Conservation (phyloP, 2,113 vertebrate species). For the Nothobranchius furzeri region DNA sequence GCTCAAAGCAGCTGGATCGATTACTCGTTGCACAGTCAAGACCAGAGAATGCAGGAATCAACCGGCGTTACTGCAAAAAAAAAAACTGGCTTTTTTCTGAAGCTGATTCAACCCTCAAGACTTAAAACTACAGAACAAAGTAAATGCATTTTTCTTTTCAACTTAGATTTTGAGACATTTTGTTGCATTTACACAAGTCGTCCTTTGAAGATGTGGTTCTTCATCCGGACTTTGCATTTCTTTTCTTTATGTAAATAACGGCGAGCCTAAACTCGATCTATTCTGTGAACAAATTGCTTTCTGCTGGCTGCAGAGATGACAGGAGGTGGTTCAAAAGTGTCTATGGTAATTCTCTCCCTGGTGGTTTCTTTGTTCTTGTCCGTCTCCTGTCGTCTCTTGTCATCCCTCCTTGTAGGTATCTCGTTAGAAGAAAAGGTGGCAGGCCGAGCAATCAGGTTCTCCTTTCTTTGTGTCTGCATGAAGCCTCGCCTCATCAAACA, state of each 20-base stretch:
- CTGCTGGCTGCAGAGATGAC: slow-evolving; percentile 18
- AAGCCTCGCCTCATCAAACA: slow-evolving; percentile 63
- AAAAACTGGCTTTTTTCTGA: neutral
- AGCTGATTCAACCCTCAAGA: no score
- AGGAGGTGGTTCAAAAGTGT: slow-evolving; percentile 8
- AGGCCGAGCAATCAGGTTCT: slow-evolving; percentile 50
- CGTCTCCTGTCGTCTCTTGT: slow-evolving; percentile 41
- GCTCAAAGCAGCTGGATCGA: slow-evolving; percentile 6
- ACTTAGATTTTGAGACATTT: neutral
- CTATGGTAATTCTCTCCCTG: slow-evolving; percentile 42
- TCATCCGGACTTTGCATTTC: neutral
- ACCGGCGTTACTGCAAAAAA: neutral
- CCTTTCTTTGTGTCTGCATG: slow-evolving; percentile 48
- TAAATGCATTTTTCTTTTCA: neutral
- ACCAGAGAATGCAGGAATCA: neutral
- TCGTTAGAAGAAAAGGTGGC: slow-evolving; percentile 60
- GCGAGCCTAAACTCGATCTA: slow-evolving; percentile 14
- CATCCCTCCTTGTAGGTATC: slow-evolving; percentile 52
- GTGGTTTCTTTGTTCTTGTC: slow-evolving; percentile 45
- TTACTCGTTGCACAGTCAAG: slow-evolving; percentile 4
- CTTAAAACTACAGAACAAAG: no score
- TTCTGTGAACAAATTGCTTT: slow-evolving; percentile 38
- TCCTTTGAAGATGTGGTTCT: slow-evolving; percentile 3
- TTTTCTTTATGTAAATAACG: slow-evolving; percentile 38
- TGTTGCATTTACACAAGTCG: neutral